Percentiles rank a stretch among this genome's conserved stretches.
Conservation (phyloP, 2,888 invertebrate species). For the Protonemura montana region DNA sequence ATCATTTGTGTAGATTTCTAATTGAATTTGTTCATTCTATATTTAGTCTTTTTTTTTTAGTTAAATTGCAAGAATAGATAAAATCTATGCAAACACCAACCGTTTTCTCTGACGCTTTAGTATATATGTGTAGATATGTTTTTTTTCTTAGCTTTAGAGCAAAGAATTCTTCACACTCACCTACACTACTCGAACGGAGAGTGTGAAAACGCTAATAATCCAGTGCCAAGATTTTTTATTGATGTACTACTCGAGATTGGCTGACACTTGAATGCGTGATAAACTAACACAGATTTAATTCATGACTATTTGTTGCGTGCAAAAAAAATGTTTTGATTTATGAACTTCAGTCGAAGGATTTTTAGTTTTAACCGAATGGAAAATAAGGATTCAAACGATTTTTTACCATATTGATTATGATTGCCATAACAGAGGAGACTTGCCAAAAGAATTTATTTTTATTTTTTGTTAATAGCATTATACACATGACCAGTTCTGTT, state of each 20-base stretch:
- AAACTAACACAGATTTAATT: neutral
- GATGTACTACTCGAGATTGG: neutral
- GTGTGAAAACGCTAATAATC: neutral
- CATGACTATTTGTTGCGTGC: neutral
- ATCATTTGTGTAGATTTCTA: slow-evolving; percentile 1
- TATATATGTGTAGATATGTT: no score
- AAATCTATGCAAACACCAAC: neutral
- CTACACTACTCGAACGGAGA: neutral
- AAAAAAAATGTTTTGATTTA: no score
- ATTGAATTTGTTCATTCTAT: neutral
- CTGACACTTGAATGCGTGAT: neutral
- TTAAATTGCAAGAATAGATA: neutral
- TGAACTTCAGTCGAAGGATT: no score
- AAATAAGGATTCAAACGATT: no score
- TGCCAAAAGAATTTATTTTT: no score
- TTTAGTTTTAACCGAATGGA: no score
- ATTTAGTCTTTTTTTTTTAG: neutral
- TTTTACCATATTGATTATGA: no score
- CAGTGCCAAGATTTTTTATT: neutral
- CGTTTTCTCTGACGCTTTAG: neutral
- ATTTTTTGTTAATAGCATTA: no score
- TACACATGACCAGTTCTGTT: no score
- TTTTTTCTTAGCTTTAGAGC: neutral
- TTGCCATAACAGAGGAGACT: no score
- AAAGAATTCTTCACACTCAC: neutral